Evolutionary conservation across 2,888 invertebrate genomes (phyloP).

Genomic region (Napeogenes inachia): DNA sequence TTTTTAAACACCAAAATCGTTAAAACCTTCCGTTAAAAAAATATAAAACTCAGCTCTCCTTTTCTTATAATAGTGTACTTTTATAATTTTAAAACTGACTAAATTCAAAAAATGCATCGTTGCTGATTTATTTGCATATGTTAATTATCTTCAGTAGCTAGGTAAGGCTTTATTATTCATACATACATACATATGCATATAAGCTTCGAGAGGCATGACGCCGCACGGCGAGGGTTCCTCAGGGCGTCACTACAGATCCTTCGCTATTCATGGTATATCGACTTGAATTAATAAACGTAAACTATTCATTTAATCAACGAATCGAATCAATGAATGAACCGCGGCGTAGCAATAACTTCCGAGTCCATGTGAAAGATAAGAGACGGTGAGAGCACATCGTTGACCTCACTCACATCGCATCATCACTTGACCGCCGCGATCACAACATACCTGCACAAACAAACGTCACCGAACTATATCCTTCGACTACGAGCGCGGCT

Average conservation of each 20-base stretch:
- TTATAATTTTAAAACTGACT: too few relatives aligned
- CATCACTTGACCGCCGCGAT: constrained; percentile 70
- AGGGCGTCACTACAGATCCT: constrained; percentile 52
- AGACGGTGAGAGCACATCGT: constrained; percentile 39
- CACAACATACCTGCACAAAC: constrained; percentile 76
- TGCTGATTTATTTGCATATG: not conserved
- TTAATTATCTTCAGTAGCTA: constrained; percentile 7
- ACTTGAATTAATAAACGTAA: constrained; percentile 15
- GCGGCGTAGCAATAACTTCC: constrained; percentile 29
- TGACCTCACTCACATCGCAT: constrained; percentile 55
- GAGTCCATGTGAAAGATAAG: constrained; percentile 17
- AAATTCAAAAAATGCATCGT: too few relatives aligned
- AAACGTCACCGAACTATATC: constrained; percentile 76
- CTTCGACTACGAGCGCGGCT: constrained; percentile 70
- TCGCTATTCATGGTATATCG: constrained; percentile 36
- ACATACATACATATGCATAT: constrained; percentile 61
- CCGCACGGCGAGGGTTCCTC: constrained; percentile 35
- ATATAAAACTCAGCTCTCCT: too few relatives aligned
- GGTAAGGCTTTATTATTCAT: constrained; percentile 26
- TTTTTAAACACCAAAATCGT: too few relatives aligned
- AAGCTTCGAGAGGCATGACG: constrained; percentile 59
- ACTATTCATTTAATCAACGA: constrained; percentile 18
- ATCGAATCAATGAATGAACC: constrained; percentile 17
- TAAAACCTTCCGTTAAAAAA: too few relatives aligned
- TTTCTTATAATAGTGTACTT: too few relatives aligned